Conservation (phyloP, 2,113 vertebrate species). For the Salvator merianae region DNA sequence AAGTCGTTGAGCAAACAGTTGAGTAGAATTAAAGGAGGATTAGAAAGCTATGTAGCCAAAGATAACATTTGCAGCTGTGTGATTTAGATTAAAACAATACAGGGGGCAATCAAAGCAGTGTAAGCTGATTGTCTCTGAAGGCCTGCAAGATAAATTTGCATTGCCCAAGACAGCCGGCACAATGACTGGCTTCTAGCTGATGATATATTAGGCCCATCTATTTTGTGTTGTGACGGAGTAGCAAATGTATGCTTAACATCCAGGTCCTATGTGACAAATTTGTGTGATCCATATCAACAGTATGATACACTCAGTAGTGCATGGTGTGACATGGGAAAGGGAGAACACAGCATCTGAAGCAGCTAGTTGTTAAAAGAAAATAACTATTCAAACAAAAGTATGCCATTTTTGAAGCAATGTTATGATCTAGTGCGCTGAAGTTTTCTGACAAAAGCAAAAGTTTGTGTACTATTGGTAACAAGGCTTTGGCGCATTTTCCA, state of each 20-base stretch:
- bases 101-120: constrained; percentile 47
- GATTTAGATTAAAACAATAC: constrained; percentile 49
- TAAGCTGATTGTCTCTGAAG: constrained; percentile 52
- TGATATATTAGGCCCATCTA: not conserved
- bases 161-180: not conserved
- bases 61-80: constrained; percentile 53
- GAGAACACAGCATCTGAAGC: too few relatives aligned
- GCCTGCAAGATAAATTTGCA: constrained; percentile 28
- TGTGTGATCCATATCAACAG: not conserved
- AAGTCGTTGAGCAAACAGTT: constrained; percentile 55
- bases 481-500: too few relatives aligned
- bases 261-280: not conserved
- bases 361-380: too few relatives aligned
- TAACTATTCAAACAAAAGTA: too few relatives aligned
- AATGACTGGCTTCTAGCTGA: constrained; percentile 19
- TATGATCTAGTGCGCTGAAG: too few relatives aligned
- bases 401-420: too few relatives aligned
- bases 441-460: too few relatives aligned
- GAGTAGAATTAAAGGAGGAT: constrained; percentile 56
- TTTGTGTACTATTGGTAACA: too few relatives aligned
- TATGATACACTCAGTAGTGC: not conserved
- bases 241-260: not conserved
- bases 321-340: too few relatives aligned
- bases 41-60: constrained; percentile 58
- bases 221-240: not conserved